Base-by-base conservation (phyloP, 2,113 vertebrate species). In the Benthochromis sp. region DNA sequence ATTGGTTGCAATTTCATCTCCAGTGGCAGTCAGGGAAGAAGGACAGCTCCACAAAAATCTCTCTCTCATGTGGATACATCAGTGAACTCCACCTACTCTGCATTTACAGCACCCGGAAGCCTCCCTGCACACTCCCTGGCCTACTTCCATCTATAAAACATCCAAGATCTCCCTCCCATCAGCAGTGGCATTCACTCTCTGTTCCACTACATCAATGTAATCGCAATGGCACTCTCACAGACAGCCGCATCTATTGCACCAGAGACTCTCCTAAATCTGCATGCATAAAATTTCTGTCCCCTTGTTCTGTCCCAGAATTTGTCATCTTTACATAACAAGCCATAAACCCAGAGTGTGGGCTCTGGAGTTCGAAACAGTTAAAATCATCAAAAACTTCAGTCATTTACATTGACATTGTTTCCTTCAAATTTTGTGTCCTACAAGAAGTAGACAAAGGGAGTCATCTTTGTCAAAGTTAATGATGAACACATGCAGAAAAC, bases 191-290 rank as follows among this genome's bases (percentile, higher is more conserved):
- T 57, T 79, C 14, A 2, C 55, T 57, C 84, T 86, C 86, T 45
- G 83, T 87, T 90, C 87, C 84, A 85, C 76, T 66, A 82, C 83
- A 86, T 93, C 86, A 86, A 59, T 80, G 17, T 87, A 88, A 93
- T 92, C 52, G 7, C 61, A 82, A 71, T 83, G 90, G 91, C 86
- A 27, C 82, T 78, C 78, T 52, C 27, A n/a, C 17, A 12, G 73
- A 52, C 73, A 57, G 53, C 59, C 50, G 3, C 43, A 43, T 38
- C 53, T 38, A 31, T 38, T 36, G 17, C 71, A 12, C 81, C 9
- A 27, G 73, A 84, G 59, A 61, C 36, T 50, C 81, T 53, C 61
- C 63, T 82, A 29, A 90, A 87, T 90, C 76, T 63, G 16, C 71
- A 82, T 40, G 53, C 45, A 90, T n/a, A 85, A 83, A 69, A 63